Evolutionary conservation across 2,888 invertebrate genomes (phyloP), one percentile per base, ranked within the genome.

Genomic region (Tetragonula carbonaria): DNA sequence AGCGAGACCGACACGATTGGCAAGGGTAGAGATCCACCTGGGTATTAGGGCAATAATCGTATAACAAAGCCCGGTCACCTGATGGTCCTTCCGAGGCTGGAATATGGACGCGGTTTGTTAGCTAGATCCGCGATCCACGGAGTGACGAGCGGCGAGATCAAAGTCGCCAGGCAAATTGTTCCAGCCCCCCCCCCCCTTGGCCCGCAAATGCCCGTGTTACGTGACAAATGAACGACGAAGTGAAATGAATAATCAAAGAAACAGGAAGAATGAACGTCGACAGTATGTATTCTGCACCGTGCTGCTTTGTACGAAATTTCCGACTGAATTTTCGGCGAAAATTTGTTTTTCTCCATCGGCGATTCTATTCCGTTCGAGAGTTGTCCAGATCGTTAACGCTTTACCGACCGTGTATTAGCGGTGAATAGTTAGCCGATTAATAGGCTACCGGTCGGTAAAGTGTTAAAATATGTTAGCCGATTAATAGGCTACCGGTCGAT

Each of bases 11-110:
- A 81, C 33, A 63, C 74, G 82, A 85, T 85, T 88, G 82, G 82
- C 78, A 80, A 86, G 87, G 87, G 82, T 84, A 82, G 87, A 87
- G 87, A 87, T 90, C 86, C 88, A 86, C 87, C 89, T 85, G 90
- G 88, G 89, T 91, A 92, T 92, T 92, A 92, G 88, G 90, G 93
- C 92, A 94, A 94, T 94, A 94, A 94, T 93, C 94, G 91, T 94
- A 93, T 93, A 94, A 94, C 92, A 92, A 92, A 93, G 92, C 91
- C 87, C 80, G 91, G 92, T 91, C 92, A 89, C 91, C 88, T 88
- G 91, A 94, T 92, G 93, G 93, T 92, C 93, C 93, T 93, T 93
- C 89, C 89, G 93, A 45, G 45, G 88, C 86, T 86, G 74, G 84
- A 80, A 86, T 90, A 86, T 81, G 88, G 88, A 88, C 83, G 90